These are phyloP conservation scores for Apeira syringaria DNA, from an alignment of 2,888 invertebrate species.

Conservation along the genomic window DNA sequence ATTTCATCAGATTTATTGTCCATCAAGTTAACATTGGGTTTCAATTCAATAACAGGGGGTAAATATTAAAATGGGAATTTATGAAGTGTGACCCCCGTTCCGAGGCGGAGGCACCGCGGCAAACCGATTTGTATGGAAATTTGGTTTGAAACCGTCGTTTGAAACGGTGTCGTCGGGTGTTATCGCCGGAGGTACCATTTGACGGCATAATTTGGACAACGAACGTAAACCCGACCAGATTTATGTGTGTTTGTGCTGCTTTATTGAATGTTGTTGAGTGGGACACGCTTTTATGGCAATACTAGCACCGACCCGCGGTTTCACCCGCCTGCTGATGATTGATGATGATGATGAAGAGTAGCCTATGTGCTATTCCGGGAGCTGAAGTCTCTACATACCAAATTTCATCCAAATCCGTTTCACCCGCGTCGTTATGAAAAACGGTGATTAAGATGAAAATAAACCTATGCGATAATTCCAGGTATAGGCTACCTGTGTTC, in stretches of 20 bases:
- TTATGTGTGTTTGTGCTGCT: constrained; percentile 70
- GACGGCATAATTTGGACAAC: constrained; percentile 77
- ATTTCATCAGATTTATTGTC: constrained; percentile 12
- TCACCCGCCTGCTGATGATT: too few species aligned
- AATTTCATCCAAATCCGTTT: too few species aligned
- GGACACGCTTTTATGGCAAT: constrained; percentile 53
- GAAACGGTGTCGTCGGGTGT: constrained; percentile 55
- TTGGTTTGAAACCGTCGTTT: constrained; percentile 35
- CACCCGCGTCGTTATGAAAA: too few species aligned
- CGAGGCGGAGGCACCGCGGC: constrained; percentile 50
- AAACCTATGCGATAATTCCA: too few species aligned
- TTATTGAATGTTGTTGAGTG: constrained; percentile 73
- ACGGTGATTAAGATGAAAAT: too few species aligned
- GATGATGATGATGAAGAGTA: too few species aligned
- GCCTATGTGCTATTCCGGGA: too few species aligned
- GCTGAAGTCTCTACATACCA: too few species aligned
- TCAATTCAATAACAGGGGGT: constrained; percentile 29
- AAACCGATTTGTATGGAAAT: constrained; percentile 82
- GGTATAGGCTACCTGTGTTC: too few species aligned
- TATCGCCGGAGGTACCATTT: constrained; percentile 65
- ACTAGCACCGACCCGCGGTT: too few species aligned
- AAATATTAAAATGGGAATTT: constrained; percentile 80
- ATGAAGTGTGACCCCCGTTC: constrained; percentile 65
- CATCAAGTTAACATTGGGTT: constrained; percentile 23
- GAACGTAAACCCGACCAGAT: constrained; percentile 70